phyloP scores from a whole-genome alignment of 2,797 vertebrate species.

The Momotus momota region DNA sequence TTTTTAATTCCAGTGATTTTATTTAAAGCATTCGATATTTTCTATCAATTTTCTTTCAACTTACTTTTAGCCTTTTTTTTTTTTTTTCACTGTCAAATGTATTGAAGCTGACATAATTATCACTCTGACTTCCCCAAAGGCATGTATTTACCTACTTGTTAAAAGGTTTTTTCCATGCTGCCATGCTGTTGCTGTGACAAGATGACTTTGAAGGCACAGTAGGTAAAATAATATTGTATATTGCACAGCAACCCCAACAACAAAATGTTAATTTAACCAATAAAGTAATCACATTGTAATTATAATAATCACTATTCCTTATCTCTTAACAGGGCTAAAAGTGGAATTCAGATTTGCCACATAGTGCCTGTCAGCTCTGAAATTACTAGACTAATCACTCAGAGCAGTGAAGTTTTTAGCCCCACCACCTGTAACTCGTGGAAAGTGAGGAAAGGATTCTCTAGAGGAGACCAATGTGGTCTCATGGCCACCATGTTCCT shows the following conservation, averaged over 20 bases:
- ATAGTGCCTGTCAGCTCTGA: constrained; percentile 56
- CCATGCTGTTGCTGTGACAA: constrained; percentile 83
- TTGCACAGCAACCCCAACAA: constrained; percentile 78
- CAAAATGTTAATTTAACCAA: constrained; percentile 83
- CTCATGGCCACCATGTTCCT: background rate
- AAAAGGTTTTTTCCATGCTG: constrained; percentile 78
- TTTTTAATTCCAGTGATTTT: background rate
- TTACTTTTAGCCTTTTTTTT: constrained; percentile 76
- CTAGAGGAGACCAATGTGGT: background rate
- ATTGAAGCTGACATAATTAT: constrained; percentile 81
- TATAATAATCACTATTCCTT: constrained; percentile 78
- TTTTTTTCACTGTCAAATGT: constrained; percentile 64
- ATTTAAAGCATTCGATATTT: constrained; percentile 68
- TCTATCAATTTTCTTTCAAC: constrained; percentile 67
- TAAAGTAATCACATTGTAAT: constrained; percentile 78
- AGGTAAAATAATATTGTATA: constrained; percentile 82
- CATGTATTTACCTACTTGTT: constrained; percentile 82
- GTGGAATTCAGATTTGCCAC: constrained; percentile 72
- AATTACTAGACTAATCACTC: constrained; percentile 71
- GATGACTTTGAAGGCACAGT: constrained; percentile 80
- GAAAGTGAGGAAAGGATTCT: background rate
- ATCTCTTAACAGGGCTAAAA: constrained; percentile 79
- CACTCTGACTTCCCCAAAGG: constrained; percentile 77
- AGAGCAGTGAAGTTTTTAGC: constrained; percentile 15
- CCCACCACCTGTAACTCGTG: background rate